A percentile compares a stretch with the other conserved stretches of the same genome.
phyloP scores from a whole-genome alignment of 2,797 vertebrate genomes.

The Crenuchus spilurus region DNA sequence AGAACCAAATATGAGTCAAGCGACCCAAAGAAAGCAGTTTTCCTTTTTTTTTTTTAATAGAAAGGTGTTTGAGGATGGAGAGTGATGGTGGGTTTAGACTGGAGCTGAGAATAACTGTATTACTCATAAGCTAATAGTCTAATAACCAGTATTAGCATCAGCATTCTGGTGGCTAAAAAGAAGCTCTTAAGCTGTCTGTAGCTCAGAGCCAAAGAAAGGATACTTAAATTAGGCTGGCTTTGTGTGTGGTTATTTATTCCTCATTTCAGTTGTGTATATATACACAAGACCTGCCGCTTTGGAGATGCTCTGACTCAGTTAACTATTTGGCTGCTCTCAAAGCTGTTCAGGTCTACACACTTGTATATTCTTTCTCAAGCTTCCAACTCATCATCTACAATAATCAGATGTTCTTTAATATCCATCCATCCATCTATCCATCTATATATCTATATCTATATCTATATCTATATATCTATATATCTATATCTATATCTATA shows the following conservation, averaged over 20 bases:
- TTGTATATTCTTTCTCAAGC: too few relatives aligned
- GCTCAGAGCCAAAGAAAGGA: not conserved
- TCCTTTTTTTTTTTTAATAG: too few relatives aligned
- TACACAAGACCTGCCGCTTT: too few relatives aligned
- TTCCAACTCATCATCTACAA: too few relatives aligned
- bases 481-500: too few relatives aligned
- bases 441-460: too few relatives aligned
- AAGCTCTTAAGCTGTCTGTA: not conserved
- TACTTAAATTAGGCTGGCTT: not conserved
- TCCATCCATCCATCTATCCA: too few relatives aligned
- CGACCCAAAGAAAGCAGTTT: not conserved
- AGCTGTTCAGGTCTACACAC: too few relatives aligned
- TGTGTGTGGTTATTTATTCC: not conserved
- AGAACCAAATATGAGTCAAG: constrained; percentile 10
- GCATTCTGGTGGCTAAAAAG: not conserved
- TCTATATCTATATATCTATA: too few relatives aligned
- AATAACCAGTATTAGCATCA: constrained; percentile 7
- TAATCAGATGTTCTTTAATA: too few relatives aligned
- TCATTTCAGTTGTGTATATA: not conserved
- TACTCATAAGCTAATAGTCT: not conserved
- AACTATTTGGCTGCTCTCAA: too few relatives aligned
- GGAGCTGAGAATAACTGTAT: constrained; percentile 8
- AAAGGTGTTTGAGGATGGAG: not conserved
- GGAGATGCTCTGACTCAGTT: too few relatives aligned
- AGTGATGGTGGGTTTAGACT: not conserved